Evolutionary conservation across 2,888 invertebrate species (phyloP).

Genomic region (Drosophila neutralis): DNA sequence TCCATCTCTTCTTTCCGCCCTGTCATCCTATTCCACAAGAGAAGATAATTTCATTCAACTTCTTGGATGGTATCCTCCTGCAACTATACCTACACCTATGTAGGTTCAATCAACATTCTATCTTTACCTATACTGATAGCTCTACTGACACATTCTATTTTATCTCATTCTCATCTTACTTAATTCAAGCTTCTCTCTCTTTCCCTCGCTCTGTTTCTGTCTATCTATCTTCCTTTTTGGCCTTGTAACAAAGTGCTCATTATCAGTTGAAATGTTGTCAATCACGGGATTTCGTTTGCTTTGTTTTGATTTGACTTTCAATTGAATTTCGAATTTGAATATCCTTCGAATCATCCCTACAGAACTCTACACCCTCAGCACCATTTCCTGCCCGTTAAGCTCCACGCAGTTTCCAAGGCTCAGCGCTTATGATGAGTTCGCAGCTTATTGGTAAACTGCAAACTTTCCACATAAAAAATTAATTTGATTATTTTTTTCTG

Average conservation of each 20-base stretch:
- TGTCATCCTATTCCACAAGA: conserved; percentile 30
- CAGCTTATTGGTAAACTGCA: conserved; percentile 67
- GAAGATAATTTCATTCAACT: conserved; percentile 65
- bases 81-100: conserved; percentile 4
- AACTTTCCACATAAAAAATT: conserved; percentile 78
- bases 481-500: conserved; percentile 71
- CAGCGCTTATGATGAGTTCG: conserved; percentile 69
- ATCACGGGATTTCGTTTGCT: conserved; percentile 73
- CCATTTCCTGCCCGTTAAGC: conserved; percentile 46
- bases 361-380: neutral
- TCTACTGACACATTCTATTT: conserved; percentile 45
- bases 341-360: conserved; percentile 36
- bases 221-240: conserved; percentile 12
- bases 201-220: neutral
- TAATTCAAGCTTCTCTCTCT: neutral
- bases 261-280: conserved; percentile 80
- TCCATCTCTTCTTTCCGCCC: conserved; percentile 1
- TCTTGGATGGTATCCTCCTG: conserved; percentile 31
- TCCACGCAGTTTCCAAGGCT: conserved; percentile 33
- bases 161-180: conserved; percentile 14
- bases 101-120: conserved; percentile 5
- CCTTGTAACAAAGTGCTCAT: conserved; percentile 63
- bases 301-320: conserved; percentile 77
- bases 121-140: conserved; percentile 27
- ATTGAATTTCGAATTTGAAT: conserved; percentile 77